These are phyloP conservation scores for Drosophila falleni DNA, from an alignment of 2,888 invertebrate genomes.

Conservation along the genomic window DNA sequence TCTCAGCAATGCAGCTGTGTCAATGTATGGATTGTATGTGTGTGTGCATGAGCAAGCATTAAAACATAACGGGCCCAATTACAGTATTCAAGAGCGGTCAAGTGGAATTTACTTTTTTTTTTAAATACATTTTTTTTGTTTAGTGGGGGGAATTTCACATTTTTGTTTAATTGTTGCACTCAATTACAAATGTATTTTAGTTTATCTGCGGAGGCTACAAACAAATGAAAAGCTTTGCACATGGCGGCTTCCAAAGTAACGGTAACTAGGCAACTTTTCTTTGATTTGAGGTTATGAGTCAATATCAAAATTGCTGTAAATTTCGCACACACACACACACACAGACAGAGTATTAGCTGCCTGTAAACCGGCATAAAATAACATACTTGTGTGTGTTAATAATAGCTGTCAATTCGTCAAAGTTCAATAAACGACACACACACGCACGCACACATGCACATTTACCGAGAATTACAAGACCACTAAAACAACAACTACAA, in stretches of 20 bases:
- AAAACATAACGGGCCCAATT: slow-evolving; percentile 80
- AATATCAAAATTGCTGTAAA: slow-evolving; percentile 47
- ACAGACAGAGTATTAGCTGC: not conserved
- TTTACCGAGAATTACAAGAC: slow-evolving; percentile 20
- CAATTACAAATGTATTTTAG: slow-evolving; percentile 25
- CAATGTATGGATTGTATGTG: slow-evolving; percentile 48
- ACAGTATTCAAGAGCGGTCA: slow-evolving; percentile 68
- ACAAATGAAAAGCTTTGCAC: slow-evolving; percentile 17
- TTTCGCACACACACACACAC: slow-evolving; percentile 21
- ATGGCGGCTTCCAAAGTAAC: slow-evolving; percentile 60
- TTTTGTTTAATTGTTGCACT: slow-evolving; percentile 55
- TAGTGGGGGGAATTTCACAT: slow-evolving; percentile 58
- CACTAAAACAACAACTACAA: slow-evolving; percentile 34
- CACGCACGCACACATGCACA: slow-evolving; percentile 19
- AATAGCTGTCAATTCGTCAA: slow-evolving; percentile 58
- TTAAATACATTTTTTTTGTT: slow-evolving; percentile 19
- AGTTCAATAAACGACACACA: slow-evolving; percentile 69
- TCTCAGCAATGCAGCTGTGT: slow-evolving; percentile 68
- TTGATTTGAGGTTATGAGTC: slow-evolving; percentile 62
- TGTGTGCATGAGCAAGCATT: slow-evolving; percentile 63
- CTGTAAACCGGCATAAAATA: slow-evolving; percentile 40
- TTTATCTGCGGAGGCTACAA: slow-evolving; percentile 14
- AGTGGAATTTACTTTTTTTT: slow-evolving; percentile 68
- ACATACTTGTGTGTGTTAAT: slow-evolving; percentile 39
- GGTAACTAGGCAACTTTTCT: slow-evolving; percentile 54